phyloP scores from a whole-genome alignment of 2,888 invertebrate species.

The Siphonodentalium dalli region DNA sequence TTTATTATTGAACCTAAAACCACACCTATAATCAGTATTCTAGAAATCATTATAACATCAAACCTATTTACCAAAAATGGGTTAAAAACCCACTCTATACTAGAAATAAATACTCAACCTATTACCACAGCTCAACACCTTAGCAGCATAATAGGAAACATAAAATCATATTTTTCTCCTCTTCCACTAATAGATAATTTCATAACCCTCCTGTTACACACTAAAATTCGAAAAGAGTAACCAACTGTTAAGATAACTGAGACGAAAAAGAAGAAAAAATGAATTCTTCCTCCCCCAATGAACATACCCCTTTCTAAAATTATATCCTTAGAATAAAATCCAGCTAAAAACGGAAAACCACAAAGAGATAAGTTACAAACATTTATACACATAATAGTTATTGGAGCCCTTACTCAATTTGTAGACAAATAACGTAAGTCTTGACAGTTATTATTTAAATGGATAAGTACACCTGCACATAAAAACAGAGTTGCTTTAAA shows the following conservation, averaged over 20 bases:
- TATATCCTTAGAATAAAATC: slow-evolving; percentile 55
- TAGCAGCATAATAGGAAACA: no score
- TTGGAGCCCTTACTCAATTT: slow-evolving; percentile 36
- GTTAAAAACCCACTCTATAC: no score
- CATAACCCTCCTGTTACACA: no score
- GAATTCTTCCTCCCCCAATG: background rate
- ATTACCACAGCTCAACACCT: no score
- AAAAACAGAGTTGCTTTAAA: slow-evolving; percentile 80
- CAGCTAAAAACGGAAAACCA: slow-evolving; percentile 50
- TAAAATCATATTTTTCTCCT: no score
- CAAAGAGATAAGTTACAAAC: slow-evolving; percentile 37
- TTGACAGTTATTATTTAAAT: slow-evolving; percentile 72
- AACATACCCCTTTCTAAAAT: slow-evolving; percentile 36
- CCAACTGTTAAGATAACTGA: slow-evolving; percentile 7
- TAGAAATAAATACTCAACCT: no score
- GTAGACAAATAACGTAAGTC: slow-evolving; percentile 71
- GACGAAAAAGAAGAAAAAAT: slow-evolving; percentile 2
- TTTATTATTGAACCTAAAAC: no score
- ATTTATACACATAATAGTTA: slow-evolving; percentile 33
- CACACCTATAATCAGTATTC: no score
- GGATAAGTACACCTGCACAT: slow-evolving; percentile 76
- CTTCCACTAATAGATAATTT: no score
- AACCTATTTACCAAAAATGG: no score
- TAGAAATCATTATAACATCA: no score
- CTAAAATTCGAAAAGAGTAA: slow-evolving; percentile 18